phyloP scores from a whole-genome alignment of 2,113 vertebrate genomes.

The Tetrao urogallus region DNA sequence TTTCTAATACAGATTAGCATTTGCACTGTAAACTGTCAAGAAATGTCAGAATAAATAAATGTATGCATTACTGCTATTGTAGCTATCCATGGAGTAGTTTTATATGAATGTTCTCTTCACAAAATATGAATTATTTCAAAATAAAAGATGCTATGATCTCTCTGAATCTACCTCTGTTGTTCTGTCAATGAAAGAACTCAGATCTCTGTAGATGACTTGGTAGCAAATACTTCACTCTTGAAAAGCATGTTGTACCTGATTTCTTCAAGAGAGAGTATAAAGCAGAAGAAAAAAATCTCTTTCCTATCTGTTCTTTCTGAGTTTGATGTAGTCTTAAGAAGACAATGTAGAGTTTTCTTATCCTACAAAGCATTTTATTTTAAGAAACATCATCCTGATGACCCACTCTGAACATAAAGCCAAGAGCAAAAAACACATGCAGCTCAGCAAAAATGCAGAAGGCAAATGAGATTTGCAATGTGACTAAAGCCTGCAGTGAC shows the following conservation, averaged over 20 bases:
- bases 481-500: background rate
- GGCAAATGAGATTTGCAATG: background rate
- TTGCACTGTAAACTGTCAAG: constrained; percentile 24
- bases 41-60: constrained; percentile 57
- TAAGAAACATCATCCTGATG: background rate
- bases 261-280: background rate
- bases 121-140: constrained; percentile 1
- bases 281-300: background rate
- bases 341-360: background rate
- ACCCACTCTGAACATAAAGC: background rate
- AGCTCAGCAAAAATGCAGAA: background rate
- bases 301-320: background rate
- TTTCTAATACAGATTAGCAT: constrained; percentile 51
- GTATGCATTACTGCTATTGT: background rate
- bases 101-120: background rate
- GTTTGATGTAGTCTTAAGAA: background rate
- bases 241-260: background rate
- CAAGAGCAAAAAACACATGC: background rate
- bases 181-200: background rate
- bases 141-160: background rate
- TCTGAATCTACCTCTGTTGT: background rate
- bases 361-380: background rate
- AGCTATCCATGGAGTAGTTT: background rate
- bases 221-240: background rate
- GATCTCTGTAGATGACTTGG: background rate